Evolutionary conservation across 2,888 invertebrate species (phyloP), one percentile per base, ranked within the genome.

Genomic region (Cordilura impudica): DNA sequence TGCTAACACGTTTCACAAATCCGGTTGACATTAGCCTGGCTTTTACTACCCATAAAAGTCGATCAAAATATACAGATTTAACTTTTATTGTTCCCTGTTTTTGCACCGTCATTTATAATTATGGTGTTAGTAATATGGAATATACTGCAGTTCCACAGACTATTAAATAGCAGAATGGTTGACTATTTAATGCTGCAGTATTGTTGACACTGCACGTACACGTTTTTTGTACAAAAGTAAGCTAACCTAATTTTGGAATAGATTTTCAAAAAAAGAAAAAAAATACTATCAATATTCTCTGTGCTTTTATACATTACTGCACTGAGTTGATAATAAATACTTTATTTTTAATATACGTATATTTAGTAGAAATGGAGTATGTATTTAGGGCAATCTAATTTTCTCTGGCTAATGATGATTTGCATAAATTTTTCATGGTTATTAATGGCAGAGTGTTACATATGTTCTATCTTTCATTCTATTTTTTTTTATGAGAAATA

Each of bases 1-100:
- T 67, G 47, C 60, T 67, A 67, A 74, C 75, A 75, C 75, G 61
- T 61, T 74, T 69, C 56, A 39, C 47, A 69, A 69, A 69, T 69
- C 61, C 61, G 29, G 61, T 69, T 56, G 54, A 54, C 23, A 67
- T 74, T 60, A 67, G 16, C 60, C 31, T 14, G 29, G 29, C 47
- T 26, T 56, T 39, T 65, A 56, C 47, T 29, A 58, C 21, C 26
- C 49, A 39, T 5, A 12, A 39, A n/a, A 56, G 14, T 49, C 56
- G 49, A 39, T 43, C 18, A 53, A 23, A 60, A 39, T 39, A 39
- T n/a, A 39, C n/a, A 39, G 35, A 39, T 39, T 39, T 39, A 12
- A 39, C n/a, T 12, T 35, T 35, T 35, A 10, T 35, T 39, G n/a
- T 39, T 12, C 35, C 12, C 35, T 39, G 3, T 39, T 39, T 39